Evolutionary conservation across 2,888 invertebrate genomes (phyloP), one percentile per base, ranked within the genome.

Genomic region (Andrena flavipes): DNA sequence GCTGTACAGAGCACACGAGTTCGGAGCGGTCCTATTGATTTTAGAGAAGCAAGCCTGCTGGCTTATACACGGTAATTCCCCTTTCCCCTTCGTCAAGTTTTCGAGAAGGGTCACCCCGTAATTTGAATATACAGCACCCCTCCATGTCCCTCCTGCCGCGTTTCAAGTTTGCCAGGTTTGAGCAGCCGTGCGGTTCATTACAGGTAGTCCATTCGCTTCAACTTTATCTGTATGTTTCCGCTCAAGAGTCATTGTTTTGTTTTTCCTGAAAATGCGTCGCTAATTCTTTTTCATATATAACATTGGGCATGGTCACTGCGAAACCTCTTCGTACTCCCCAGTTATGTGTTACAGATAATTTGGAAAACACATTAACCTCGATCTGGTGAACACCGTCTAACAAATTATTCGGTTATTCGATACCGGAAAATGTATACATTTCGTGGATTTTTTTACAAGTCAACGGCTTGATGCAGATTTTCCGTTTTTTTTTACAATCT

Each of bases 121-220:
- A 89, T 88, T 89, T 86, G 82, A 88, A 89, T 88, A 84, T 79
- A 78, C 80, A 79, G 62, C 79, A 78, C 76, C 84, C 86, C 77
- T 82, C 80, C 72, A 42, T 60, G 35, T 67, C 67, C 71, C 74
- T 73, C 54, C 67, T 29, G 75, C 65, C 67, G 72, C 76, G 71
- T 84, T 77, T 81, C 77, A 67, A 82, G 75, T 86, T 80, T 68
- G 78, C 70, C 71, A 88, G 78, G 85, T 84, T 84, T 78, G 65
- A 23, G 23, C 48, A 70, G 13, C 64, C 60, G 23, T 64, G 67
- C 35, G 62, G 48, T 35, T 75, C 74, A 35, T 62, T 48, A 33
- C 56, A 30, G n/a, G 0, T 33, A 60, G 60, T 67, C 29, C 33
- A 33, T 79, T 67, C 62, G 13, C 49, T 62, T 68, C 71, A 20